phyloP scores from a whole-genome alignment of 2,113 vertebrate genomes.

The Aptenodytes patagonicus region DNA sequence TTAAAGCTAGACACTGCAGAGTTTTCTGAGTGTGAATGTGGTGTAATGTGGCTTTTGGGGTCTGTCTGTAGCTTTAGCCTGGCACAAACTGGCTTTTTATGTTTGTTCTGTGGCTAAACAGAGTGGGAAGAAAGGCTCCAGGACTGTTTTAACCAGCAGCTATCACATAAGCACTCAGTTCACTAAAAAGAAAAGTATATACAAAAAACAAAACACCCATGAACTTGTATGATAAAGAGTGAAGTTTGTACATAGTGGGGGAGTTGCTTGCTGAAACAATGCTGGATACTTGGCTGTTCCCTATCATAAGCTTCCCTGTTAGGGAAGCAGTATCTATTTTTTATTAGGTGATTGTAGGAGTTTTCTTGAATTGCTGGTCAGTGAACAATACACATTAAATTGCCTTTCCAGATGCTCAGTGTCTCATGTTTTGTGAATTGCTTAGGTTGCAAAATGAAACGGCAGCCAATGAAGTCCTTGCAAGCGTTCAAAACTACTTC shows the following conservation, averaged over 20 bases:
- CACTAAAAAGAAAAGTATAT: not conserved
- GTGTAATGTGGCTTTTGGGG: not conserved
- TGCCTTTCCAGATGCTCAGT: slow-evolving; percentile 60
- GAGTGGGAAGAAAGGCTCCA: not conserved
- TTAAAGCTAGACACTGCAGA: not conserved
- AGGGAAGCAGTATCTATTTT: not conserved
- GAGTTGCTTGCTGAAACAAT: not conserved
- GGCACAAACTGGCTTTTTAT: not conserved
- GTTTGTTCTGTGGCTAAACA: not conserved
- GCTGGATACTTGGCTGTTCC: not conserved
- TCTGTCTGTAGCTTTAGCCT: not conserved
- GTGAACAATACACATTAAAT: not conserved
- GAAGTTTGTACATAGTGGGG: not conserved
- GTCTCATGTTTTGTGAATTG: slow-evolving; percentile 72
- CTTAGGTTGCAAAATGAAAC: slow-evolving; percentile 80
- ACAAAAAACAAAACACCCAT: not conserved
- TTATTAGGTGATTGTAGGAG: not conserved
- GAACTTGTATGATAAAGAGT: not conserved
- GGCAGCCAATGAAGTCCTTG: slow-evolving; percentile 79
- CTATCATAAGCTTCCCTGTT: not conserved
- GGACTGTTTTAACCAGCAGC: not conserved
- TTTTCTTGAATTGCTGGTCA: not conserved
- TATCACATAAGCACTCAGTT: not conserved
- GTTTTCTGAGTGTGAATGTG: not conserved
- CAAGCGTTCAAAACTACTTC: slow-evolving; percentile 81